A percentile compares a stretch with the other conserved stretches of the same genome.
Evolutionary conservation across 2,113 vertebrate species (phyloP).

Genomic region (Antigone vipio): DNA sequence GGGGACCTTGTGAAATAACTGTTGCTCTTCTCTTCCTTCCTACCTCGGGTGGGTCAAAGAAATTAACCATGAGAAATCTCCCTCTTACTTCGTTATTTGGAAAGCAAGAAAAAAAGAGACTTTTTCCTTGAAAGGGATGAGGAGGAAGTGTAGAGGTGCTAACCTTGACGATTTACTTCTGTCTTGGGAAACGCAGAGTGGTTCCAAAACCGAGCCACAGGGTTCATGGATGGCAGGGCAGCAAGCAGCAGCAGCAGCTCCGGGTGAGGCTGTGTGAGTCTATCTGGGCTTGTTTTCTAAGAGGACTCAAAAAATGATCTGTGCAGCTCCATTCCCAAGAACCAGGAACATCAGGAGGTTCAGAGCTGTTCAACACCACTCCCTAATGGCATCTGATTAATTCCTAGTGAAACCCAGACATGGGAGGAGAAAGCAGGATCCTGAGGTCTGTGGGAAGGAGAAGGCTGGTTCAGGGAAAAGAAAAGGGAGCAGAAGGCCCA

Average conservation of each 20-base stretch:
- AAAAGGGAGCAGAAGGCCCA: background rate
- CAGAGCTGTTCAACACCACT: background rate
- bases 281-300: background rate
- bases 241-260: background rate
- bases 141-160: background rate
- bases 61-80: background rate
- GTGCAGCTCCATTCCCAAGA: background rate
- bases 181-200: background rate
- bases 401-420: background rate
- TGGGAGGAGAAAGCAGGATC: background rate
- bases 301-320: background rate
- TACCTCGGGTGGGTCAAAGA: background rate
- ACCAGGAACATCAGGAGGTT: background rate
- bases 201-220: background rate
- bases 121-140: background rate
- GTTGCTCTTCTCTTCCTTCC: conserved; percentile 32
- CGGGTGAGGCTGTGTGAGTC: background rate
- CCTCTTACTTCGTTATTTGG: background rate
- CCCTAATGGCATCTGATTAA: background rate
- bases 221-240: background rate
- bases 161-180: background rate
- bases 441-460: background rate
- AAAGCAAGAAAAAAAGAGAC: background rate
- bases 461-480: background rate
- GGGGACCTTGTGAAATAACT: conserved; percentile 22